Evolutionary conservation across 1,140 invertebrate genomes (phyloP).

Genomic region (Drosophila grimshawi): DNA sequence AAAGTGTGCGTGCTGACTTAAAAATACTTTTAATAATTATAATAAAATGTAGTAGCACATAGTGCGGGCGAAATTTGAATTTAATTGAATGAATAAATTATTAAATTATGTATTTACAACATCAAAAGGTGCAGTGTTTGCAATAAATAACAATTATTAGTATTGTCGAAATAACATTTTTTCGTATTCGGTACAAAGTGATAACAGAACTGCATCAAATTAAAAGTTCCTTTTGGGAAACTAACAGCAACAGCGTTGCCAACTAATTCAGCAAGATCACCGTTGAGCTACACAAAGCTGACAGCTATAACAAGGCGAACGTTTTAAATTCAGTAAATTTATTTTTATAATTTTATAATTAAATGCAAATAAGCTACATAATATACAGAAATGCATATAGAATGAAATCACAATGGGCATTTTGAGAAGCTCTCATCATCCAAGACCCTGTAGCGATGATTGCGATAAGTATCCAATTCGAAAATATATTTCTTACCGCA

Average conservation of each 20-base stretch:
- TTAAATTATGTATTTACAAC: conserved; percentile 26
- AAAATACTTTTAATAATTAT: conserved; percentile 19
- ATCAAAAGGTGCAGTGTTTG: not conserved
- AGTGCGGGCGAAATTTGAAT: conserved; percentile 28
- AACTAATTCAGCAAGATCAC: not conserved
- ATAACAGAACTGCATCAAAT: not conserved
- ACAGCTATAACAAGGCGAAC: conserved; percentile 7
- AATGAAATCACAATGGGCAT: conserved; percentile 7
- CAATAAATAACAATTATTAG: not conserved
- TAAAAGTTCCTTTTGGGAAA: conserved; percentile 5
- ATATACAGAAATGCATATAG: not conserved
- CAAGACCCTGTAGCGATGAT: conserved; percentile 87
- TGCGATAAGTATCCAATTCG: conserved; percentile 87
- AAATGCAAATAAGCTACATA: conserved; percentile 21
- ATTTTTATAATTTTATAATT: conserved; percentile 11
- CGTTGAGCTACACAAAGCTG: conserved; percentile 1
- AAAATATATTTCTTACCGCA: conserved; percentile 88
- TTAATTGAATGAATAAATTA: conserved; percentile 50
- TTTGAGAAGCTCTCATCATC: conserved; percentile 87
- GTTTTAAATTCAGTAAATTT: conserved; percentile 4
- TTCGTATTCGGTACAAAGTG: not conserved
- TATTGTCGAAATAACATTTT: no score
- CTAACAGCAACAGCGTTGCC: conserved; percentile 16
- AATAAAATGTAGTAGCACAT: conserved; percentile 23
- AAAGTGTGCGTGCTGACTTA: conserved; percentile 39